A percentile compares a stretch with the other conserved stretches of the same genome.
These are phyloP conservation scores for Asbolus verrucosus DNA, from an alignment of 1,140 invertebrate species.

Conservation along the genomic window DNA sequence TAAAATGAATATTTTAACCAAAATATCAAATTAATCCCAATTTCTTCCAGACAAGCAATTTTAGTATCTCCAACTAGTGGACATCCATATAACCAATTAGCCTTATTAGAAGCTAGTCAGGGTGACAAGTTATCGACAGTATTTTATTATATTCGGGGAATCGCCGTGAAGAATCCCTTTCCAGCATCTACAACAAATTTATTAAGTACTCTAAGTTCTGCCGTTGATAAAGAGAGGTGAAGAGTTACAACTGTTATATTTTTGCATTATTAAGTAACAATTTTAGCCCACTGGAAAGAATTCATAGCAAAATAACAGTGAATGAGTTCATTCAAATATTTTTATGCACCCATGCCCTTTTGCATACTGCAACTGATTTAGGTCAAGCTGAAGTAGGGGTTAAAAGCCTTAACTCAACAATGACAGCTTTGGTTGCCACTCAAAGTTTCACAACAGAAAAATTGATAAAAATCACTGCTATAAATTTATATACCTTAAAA, in stretches of 20 bases:
- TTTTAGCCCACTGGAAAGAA: slow-evolving; percentile 67
- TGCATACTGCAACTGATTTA: slow-evolving; percentile 72
- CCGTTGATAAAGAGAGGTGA: slow-evolving; percentile 66
- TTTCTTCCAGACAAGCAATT: slow-evolving; percentile 78
- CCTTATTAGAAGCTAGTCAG: slow-evolving; percentile 81
- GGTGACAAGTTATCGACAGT: slow-evolving; percentile 86
- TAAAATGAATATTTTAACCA: slow-evolving; percentile 41
- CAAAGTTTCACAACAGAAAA: slow-evolving; percentile 81
- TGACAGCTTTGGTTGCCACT: slow-evolving; percentile 81
- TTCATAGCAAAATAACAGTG: slow-evolving; percentile 72
- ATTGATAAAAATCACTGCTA: slow-evolving; percentile 80
- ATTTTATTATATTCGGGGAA: slow-evolving; percentile 85
- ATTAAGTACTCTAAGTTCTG: slow-evolving; percentile 73
- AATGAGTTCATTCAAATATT: slow-evolving; percentile 79
- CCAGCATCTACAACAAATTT: slow-evolving; percentile 85
- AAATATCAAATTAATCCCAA: background rate
- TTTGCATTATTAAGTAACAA: slow-evolving; percentile 48
- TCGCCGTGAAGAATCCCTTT: slow-evolving; percentile 85
- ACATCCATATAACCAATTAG: slow-evolving; percentile 90
- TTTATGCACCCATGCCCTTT: slow-evolving; percentile 73
- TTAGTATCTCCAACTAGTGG: slow-evolving; percentile 84
- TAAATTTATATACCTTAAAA: slow-evolving; percentile 80
- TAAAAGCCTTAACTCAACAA: slow-evolving; percentile 73
- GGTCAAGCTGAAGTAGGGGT: slow-evolving; percentile 71
- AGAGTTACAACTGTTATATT: too few relatives aligned